Evolutionary conservation across 2,888 invertebrate species (phyloP).

Genomic region (Sisyra nigra): DNA sequence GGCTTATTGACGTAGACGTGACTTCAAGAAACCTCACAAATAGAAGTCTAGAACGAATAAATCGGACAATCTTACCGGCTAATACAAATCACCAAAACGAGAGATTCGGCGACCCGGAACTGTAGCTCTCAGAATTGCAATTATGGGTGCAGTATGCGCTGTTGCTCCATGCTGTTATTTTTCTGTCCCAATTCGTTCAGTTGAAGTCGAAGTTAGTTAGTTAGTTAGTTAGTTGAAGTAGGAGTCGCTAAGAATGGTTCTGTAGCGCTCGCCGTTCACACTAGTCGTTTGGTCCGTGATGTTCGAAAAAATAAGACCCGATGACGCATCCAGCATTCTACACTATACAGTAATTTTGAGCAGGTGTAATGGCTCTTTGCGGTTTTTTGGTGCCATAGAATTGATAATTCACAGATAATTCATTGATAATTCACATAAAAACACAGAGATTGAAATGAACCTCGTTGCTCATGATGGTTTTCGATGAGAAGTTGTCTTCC

Average conservation of each 20-base stretch:
- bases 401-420: slow-evolving; percentile 10
- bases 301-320: slow-evolving; percentile 12
- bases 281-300: slow-evolving; percentile 11
- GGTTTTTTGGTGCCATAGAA: slow-evolving; percentile 13
- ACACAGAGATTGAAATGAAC: slow-evolving; percentile 6
- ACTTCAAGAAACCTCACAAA: slow-evolving; percentile 13
- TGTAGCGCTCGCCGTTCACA: slow-evolving; percentile 13
- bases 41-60: slow-evolving; percentile 10
- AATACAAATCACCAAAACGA: slow-evolving; percentile 13
- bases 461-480: slow-evolving; percentile 12
- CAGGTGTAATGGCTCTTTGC: slow-evolving; percentile 11
- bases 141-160: slow-evolving; percentile 5
- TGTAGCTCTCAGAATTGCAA: slow-evolving; percentile 8
- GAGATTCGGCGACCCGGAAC: slow-evolving; percentile 13
- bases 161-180: neutral
- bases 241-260: neutral
- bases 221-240: no score
- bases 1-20: slow-evolving; percentile 12
- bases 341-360: slow-evolving; percentile 13
- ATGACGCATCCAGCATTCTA: slow-evolving; percentile 11
- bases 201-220: no score
- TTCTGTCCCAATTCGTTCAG: no score
- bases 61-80: slow-evolving; percentile 13
- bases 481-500: slow-evolving; percentile 10
- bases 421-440: slow-evolving; percentile 7